phyloP scores from a whole-genome alignment of 1,140 invertebrate species.

The Anadara kagoshimensis region DNA sequence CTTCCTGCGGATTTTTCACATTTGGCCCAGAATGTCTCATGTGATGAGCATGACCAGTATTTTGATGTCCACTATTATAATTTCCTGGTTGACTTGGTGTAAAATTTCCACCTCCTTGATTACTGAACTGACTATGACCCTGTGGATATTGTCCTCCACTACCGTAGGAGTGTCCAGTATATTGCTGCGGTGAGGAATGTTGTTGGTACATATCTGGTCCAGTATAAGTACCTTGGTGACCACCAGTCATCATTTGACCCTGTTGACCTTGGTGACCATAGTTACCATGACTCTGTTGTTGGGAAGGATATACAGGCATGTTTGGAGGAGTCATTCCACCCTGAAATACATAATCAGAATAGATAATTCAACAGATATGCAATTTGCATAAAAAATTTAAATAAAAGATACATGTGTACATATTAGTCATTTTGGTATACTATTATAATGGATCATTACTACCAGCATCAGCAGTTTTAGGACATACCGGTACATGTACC shows the following conservation, averaged over 20 bases:
- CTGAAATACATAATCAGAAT: conserved; percentile 5
- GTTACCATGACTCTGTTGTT: conserved; percentile 1
- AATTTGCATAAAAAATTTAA: too few species aligned
- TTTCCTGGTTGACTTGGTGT: background rate
- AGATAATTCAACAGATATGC: too few species aligned
- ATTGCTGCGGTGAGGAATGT: conserved; percentile 4
- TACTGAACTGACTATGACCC: too few species aligned
- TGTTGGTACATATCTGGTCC: conserved; percentile 35
- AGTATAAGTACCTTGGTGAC: conserved; percentile 10
- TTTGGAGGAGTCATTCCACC: conserved; percentile 3
- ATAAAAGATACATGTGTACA: too few species aligned
- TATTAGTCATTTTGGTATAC: too few species aligned
- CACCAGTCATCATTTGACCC: conserved; percentile 24
- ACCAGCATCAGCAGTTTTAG: too few species aligned
- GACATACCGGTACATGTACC: too few species aligned
- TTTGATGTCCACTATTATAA: conserved; percentile 5
- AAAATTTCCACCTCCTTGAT: too few species aligned
- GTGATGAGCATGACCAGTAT: conserved; percentile 38
- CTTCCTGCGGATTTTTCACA: conserved; percentile 69
- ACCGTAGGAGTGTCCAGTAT: background rate
- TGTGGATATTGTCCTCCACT: conserved; percentile 6
- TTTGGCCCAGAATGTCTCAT: conserved; percentile 22
- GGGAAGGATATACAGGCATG: too few species aligned
- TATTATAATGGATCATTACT: too few species aligned
- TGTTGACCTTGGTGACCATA: conserved; percentile 17